Base-by-base conservation (phyloP, 2,888 invertebrate species). In the Pherbina coryleti region DNA sequence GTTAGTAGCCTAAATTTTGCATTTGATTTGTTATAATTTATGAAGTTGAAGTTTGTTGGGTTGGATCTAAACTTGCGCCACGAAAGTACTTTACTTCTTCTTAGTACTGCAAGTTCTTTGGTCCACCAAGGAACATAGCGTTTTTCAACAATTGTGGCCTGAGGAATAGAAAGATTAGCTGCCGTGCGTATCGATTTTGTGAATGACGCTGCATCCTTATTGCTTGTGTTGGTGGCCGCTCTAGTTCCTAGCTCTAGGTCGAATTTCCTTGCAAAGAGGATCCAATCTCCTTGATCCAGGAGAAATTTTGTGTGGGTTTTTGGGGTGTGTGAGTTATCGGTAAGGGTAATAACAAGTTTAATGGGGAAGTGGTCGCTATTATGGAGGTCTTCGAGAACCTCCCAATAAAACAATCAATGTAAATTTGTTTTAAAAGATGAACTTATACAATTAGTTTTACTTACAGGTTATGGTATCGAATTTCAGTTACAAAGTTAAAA, bases 361-460 rank as follows among this genome's bases (percentile, higher is more conserved):
- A 78, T 79, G 3, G 72, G 77, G 37, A 74, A 79, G 71, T 78
- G 76, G 28, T 78, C 78, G 64, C 78, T 71, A 22, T 22, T 74
- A 37, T 72, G 77, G 25, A 79, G 57, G 5, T 79, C 70, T 19
- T 76, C 62, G 7, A 79, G 25, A 7, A 75, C 74, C 31, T 79
- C 14, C 75, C 80, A 80, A 2, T n/a, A n/a, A n/a, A n/a, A n/a
- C n/a, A n/a, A n/a, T n/a, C n/a, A n/a, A n/a, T n/a, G n/a, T n/a
- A n/a, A n/a, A n/a, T n/a, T n/a, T n/a, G n/a, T n/a, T n/a, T n/a
- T n/a, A n/a, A n/a, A n/a, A n/a, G n/a, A n/a, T n/a, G n/a, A n/a
- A n/a, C n/a, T n/a, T n/a, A n/a, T n/a, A n/a, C n/a, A n/a, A n/a
- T n/a, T n/a, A n/a, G n/a, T n/a, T n/a, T n/a, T n/a, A n/a, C n/a